Evolutionary conservation across 2,888 invertebrate genomes (phyloP), one percentile per base, ranked within the genome.

Genomic region (Lasioglossum oenotherae): DNA sequence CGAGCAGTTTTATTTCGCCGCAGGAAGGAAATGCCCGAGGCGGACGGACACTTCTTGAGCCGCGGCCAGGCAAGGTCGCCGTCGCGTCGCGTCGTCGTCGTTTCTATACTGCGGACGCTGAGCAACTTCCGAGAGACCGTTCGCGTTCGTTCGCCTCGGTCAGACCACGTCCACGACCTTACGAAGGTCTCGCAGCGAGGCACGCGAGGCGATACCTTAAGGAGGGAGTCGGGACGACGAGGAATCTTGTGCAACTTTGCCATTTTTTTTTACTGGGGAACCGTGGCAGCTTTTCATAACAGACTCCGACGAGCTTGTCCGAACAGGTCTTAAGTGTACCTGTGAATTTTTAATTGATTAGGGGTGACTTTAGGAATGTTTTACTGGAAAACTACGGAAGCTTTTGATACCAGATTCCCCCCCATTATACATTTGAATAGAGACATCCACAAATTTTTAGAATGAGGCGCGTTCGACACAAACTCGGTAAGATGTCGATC

Each of bases 31-130:
- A 93, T 93, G 93, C 92, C 88, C 74, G 81, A 78, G 86, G 78
- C 79, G 81, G 53, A n/a, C 89, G 60, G 60, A 89, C 89, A 90
- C 92, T 78, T 92, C 92, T 91, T 91, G 90, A 92, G 89, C 92
- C 92, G 91, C 67, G 35, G 8, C 35, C 91, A 90, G 89, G 93
- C 94, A 95, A 94, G 94, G 94, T 94, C 92, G 85, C 93, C 94
- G 31, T 35, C 35, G 3, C 35, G 35, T 27, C 72, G 35, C 35
- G 35, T 27, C 72, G 94, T 93, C 91, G 80, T 91, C 82, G 31
- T 67, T 35, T 89, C 81, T 82, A 80, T 31, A 67, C 14, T 4
- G 46, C 60, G 35, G 19, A 35, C 81, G 57, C n/a, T 53, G 27
- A 1, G 5, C 46, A 73, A 49, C 49, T 73, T 69, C 49, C 69